A percentile compares a stretch with the other conserved stretches of the same genome.
phyloP scores from a whole-genome alignment of 2,797 vertebrate genomes.

The Malurus leucopterus region DNA sequence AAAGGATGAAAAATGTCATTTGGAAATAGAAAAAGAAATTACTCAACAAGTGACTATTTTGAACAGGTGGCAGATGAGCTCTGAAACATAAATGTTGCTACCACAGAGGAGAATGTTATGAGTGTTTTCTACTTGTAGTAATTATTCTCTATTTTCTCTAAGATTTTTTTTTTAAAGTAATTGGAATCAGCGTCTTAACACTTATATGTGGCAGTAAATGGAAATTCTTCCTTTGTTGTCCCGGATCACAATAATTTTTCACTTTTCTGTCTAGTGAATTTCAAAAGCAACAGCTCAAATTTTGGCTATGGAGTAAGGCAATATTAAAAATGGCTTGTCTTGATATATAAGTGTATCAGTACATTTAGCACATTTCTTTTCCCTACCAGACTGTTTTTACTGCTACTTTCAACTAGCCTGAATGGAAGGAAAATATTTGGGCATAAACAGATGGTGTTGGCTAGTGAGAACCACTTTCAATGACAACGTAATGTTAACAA shows the following conservation, averaged over 20 bases:
- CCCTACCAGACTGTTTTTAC: constrained; percentile 13
- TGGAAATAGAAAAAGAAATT: background rate
- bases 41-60: background rate
- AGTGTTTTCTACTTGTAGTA: background rate
- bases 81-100: background rate
- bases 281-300: background rate
- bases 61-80: background rate
- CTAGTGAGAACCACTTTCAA: constrained; percentile 8
- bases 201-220: background rate
- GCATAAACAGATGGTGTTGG: constrained; percentile 33
- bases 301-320: background rate
- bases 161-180: background rate
- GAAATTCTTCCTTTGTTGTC: background rate
- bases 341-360: background rate
- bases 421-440: constrained; percentile 43
- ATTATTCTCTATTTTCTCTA: background rate
- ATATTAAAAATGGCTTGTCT: background rate
- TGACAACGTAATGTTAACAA: background rate
- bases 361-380: background rate
- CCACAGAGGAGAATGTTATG: background rate
- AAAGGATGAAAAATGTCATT: background rate
- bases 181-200: background rate
- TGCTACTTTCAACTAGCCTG: constrained; percentile 28
- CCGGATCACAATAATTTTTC: background rate
- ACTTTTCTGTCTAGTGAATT: background rate